These are phyloP conservation scores for Myiotriccus ornatus DNA, from an alignment of 2,797 vertebrate species.

Conservation along the genomic window DNA sequence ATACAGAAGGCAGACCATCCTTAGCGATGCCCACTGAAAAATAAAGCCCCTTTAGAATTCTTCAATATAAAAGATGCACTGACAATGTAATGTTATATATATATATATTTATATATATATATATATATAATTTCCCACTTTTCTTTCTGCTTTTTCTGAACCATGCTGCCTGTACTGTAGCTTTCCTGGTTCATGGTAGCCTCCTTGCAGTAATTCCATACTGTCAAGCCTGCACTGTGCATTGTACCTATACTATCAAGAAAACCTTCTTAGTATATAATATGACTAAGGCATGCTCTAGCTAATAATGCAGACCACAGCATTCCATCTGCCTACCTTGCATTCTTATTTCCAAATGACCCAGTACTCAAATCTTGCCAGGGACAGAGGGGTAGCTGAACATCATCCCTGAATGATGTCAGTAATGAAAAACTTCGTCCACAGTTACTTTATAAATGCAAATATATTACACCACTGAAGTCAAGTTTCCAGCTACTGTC, in stretches of 20 bases:
- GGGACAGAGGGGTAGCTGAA: neutral
- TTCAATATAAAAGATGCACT: slow-evolving; percentile 64
- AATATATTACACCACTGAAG: neutral
- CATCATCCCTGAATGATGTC: neutral
- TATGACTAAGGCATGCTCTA: neutral
- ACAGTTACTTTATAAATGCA: neutral
- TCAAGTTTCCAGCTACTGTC: neutral
- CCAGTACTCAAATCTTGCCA: neutral
- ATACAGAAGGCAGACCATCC: slow-evolving; percentile 78
- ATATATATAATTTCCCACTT: slow-evolving; percentile 4
- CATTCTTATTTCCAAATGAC: neutral
- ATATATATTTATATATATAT: neutral
- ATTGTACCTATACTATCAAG: neutral
- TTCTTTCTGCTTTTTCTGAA: slow-evolving; percentile 38
- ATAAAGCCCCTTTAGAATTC: slow-evolving; percentile 41
- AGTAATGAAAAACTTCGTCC: neutral
- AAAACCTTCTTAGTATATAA: neutral
- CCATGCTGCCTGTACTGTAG: slow-evolving; percentile 36
- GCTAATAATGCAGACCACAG: neutral
- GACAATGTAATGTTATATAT: slow-evolving; percentile 48
- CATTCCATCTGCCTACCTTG: neutral
- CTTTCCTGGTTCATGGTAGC: slow-evolving; percentile 15
- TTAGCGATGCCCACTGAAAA: slow-evolving; percentile 27
- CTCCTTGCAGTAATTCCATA: neutral
- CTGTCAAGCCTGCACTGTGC: neutral